Evolutionary conservation across 2,888 invertebrate species (phyloP).

Genomic region (Periphyllus acericola): DNA sequence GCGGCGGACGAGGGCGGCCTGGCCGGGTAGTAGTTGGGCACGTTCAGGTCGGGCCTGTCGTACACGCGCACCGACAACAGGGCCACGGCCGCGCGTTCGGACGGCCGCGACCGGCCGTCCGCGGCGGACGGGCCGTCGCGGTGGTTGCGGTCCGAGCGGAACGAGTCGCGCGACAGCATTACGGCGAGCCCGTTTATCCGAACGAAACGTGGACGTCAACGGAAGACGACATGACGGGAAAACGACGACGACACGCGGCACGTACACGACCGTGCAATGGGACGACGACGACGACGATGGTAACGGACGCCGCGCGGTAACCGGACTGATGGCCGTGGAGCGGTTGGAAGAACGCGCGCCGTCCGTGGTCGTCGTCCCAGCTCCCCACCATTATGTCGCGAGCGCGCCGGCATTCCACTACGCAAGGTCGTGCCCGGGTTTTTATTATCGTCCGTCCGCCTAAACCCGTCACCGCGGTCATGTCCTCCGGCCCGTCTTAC

Average conservation of each 20-base stretch:
- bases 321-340: conserved; percentile 46
- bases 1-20: background rate
- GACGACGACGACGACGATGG: background rate
- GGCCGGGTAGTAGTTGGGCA: conserved; percentile 29
- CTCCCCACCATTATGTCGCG: background rate
- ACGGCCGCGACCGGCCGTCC: background rate
- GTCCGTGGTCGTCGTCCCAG: background rate
- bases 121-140: conserved; percentile 16
- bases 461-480: background rate
- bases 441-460: conserved; percentile 11
- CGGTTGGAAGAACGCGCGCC: background rate
- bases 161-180: conserved; percentile 56
- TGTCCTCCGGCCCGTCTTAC: background rate
- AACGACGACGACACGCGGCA: background rate
- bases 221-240: background rate
- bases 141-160: conserved; percentile 5
- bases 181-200: background rate
- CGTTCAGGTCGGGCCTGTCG: conserved; percentile 48
- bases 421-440: conserved; percentile 56
- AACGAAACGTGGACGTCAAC: too few species aligned
- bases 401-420: conserved; percentile 25
- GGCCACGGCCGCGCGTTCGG: conserved; percentile 31
- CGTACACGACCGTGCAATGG: background rate
- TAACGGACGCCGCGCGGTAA: conserved; percentile 34
- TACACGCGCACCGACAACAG: conserved; percentile 54